Evolutionary conservation across 2,797 vertebrate genomes (phyloP), one percentile per base, ranked within the genome.

Genomic region (Lepidocolaptes lacrymiger): DNA sequence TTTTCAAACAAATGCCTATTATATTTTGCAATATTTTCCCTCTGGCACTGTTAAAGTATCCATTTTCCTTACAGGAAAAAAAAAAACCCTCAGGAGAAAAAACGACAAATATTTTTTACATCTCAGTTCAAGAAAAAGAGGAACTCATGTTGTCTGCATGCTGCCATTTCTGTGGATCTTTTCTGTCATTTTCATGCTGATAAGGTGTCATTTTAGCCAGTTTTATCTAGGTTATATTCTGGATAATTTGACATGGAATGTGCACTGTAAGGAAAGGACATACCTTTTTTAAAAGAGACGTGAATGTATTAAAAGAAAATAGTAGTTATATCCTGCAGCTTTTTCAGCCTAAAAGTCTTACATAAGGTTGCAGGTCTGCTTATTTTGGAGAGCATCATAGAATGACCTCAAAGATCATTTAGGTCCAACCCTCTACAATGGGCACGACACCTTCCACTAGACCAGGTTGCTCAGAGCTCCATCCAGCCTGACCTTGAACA

Each of bases 91-190:
- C 37, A 37, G 37, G 6, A 3, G 74, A 52, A 34, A 36, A 51
- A 8, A 37, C 27, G 2, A 20, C 1, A 41, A 86, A 16, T 3
- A 1, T 0, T 5, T 49, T 91, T 87, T 62, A 16, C 8, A 41
- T 34, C 34, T 64, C 34, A 56, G 8, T 89, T 64, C 4, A 61
- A 55, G 12, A 39, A 46, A 82, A 76, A 28, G 14, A 5, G 2
- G 2, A 44, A 49, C 49, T 14, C 15, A 49, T 59, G 6, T 7
- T 59, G 20, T 52, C 27, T 62, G 16, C 0, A 3, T 44, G 26
- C 12, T n/a, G 12, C 4, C 18, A 6, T 59, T 67, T 79, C 58
- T 39, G 34, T 9, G 6, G 6, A n/a, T 76, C 5, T 34, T 69
- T 78, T 67, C 18, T 49, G 26, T 26, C 1, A 43, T 86, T 91